Conservation (phyloP, 2,113 vertebrate species). For the Hoplias malabaricus region DNA sequence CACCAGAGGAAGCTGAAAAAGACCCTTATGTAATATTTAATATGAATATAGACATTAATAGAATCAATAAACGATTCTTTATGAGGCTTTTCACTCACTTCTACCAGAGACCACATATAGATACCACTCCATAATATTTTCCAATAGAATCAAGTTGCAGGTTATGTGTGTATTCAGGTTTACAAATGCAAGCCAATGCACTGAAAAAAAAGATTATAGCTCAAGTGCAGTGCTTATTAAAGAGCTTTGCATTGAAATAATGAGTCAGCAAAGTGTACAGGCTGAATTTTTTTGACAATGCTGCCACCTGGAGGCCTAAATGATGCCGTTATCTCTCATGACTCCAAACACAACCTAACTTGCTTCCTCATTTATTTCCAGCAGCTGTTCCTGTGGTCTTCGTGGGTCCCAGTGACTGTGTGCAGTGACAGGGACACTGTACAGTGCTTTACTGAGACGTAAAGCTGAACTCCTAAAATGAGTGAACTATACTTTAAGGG, state of each 20-base stretch:
- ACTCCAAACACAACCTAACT: neutral
- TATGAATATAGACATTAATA: too few species aligned
- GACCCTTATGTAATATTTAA: too few species aligned
- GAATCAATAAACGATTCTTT: too few species aligned
- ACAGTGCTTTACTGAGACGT: too few species aligned
- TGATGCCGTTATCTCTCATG: neutral
- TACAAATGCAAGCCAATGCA: neutral
- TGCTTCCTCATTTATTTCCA: neutral
- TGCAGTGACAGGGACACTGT: too few species aligned
- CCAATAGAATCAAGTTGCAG: too few species aligned
- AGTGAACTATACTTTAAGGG: too few species aligned
- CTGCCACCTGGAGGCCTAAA: constrained; percentile 10
- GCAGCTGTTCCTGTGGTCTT: neutral
- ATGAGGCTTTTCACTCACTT: too few species aligned
- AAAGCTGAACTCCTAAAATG: too few species aligned
- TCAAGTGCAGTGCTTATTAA: neutral
- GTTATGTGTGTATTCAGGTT: neutral
- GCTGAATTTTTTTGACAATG: neutral
- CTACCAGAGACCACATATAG: too few species aligned
- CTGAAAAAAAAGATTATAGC: neutral
- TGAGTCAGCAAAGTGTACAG: constrained; percentile 9
- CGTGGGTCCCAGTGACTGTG: too few species aligned
- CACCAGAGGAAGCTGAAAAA: neutral
- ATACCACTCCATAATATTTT: too few species aligned
- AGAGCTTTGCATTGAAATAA: constrained; percentile 13